Evolutionary conservation across 2,113 vertebrate species (phyloP).

Genomic region (Daboia siamensis): DNA sequence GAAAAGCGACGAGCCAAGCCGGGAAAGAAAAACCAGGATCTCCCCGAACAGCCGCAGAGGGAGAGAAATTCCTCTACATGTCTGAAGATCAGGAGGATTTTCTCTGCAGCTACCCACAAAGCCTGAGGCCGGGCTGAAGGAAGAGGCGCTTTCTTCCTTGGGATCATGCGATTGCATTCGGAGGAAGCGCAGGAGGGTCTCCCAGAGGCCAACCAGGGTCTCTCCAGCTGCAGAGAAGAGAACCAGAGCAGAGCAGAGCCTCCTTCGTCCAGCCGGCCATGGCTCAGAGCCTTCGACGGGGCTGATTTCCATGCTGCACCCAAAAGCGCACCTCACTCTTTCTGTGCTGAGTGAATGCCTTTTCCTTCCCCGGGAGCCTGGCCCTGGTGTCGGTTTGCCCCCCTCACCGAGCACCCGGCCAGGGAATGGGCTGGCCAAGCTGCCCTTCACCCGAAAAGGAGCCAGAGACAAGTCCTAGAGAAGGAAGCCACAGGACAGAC

Average conservation of each 20-base stretch:
- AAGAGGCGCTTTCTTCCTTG: not conserved
- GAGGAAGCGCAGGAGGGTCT: not conserved
- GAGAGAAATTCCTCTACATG: not conserved
- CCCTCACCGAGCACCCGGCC: not conserved
- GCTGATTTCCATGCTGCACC: too few species aligned
- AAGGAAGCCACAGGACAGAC: not conserved
- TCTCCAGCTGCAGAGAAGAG: not conserved
- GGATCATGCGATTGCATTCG: not conserved
- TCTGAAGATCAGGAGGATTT: not conserved
- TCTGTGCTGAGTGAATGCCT: not conserved
- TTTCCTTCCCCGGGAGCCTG: too few species aligned
- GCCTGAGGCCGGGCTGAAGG: not conserved
- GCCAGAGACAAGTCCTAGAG: not conserved
- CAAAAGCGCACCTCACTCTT: too few species aligned
- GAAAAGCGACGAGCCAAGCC: accelerated
- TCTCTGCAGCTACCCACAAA: not conserved
- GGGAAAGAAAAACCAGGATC: not conserved
- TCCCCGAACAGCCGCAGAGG: not conserved
- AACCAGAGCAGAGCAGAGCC: accelerated
- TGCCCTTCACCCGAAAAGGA: not conserved
- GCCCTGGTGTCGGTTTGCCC: not conserved
- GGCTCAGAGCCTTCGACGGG: not conserved
- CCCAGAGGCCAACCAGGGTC: not conserved
- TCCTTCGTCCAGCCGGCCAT: not conserved
- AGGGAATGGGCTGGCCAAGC: not conserved